phyloP scores from a whole-genome alignment of 2,113 vertebrate genomes.

The Hydrochoerus hydrochaeris region DNA sequence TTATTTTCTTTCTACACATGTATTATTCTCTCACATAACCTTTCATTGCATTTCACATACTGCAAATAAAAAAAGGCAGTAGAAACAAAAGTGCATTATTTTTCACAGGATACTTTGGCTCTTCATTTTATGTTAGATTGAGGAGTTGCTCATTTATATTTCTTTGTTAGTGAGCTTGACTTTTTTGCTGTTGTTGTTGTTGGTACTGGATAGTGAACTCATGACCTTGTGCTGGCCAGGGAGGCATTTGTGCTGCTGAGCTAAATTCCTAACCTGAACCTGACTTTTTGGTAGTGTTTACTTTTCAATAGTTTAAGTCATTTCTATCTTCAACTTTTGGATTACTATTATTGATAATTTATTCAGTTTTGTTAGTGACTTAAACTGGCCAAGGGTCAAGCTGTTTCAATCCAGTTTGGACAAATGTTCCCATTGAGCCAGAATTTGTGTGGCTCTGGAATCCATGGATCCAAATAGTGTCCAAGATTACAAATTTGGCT shows the following conservation, averaged over 20 bases:
- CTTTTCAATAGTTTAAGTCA: neutral
- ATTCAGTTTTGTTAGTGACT: neutral
- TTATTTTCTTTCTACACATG: neutral
- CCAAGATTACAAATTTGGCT: neutral
- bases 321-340: neutral
- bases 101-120: neutral
- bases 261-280: neutral
- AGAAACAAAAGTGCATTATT: neutral
- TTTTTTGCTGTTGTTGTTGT: too few species aligned
- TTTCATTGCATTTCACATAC: neutral
- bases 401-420: neutral
- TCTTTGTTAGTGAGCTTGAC: neutral
- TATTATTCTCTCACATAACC: neutral
- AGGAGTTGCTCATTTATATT: neutral
- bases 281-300: neutral
- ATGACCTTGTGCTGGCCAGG: too few species aligned
- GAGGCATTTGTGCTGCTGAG: too few species aligned
- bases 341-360: neutral
- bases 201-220: too few species aligned
- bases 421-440: neutral
- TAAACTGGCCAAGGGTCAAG: neutral
- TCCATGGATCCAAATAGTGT: neutral
- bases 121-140: neutral
- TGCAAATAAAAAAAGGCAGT: neutral
- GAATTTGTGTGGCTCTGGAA: neutral